phyloP scores from a whole-genome alignment of 1,140 invertebrate species.

The Drosophila lacteicornis region DNA sequence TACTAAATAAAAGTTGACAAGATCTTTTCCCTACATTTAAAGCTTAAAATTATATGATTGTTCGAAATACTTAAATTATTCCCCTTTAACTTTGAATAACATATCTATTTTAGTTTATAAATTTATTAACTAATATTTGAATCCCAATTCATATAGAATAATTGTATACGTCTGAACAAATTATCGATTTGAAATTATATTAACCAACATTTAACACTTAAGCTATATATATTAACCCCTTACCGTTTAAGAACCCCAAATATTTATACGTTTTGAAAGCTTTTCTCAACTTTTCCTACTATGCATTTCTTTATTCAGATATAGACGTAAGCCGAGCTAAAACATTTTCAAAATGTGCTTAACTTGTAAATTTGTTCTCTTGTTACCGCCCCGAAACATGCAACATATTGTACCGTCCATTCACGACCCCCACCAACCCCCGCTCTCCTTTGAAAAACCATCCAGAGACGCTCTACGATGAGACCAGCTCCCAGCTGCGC shows the following conservation, averaged over 20 bases:
- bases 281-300: constrained; percentile 56
- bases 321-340: constrained; percentile 45
- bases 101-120: constrained; percentile 7
- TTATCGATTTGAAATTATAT: constrained; percentile 17
- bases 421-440: constrained; percentile 24
- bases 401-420: constrained; percentile 65
- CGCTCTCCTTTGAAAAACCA: constrained; percentile 20
- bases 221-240: constrained; percentile 15
- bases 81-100: constrained; percentile 1
- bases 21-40: constrained; percentile 15
- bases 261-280: constrained; percentile 21
- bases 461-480: constrained; percentile 77
- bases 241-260: constrained; percentile 21
- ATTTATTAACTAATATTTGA: constrained; percentile 3
- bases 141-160: constrained; percentile 10
- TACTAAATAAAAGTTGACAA: background rate
- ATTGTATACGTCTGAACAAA: constrained; percentile 15
- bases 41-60: constrained; percentile 1
- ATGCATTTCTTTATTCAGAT: constrained; percentile 55
- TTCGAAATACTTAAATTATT: constrained; percentile 6
- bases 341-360: constrained; percentile 62
- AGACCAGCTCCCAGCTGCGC: constrained; percentile 58
- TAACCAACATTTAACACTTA: constrained; percentile 11
- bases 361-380: constrained; percentile 77
- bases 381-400: constrained; percentile 70